A percentile compares a stretch with the other conserved stretches of the same genome.
Conservation (phyloP, 2,797 vertebrate species). For the Cynodonichthys magdalenae region DNA sequence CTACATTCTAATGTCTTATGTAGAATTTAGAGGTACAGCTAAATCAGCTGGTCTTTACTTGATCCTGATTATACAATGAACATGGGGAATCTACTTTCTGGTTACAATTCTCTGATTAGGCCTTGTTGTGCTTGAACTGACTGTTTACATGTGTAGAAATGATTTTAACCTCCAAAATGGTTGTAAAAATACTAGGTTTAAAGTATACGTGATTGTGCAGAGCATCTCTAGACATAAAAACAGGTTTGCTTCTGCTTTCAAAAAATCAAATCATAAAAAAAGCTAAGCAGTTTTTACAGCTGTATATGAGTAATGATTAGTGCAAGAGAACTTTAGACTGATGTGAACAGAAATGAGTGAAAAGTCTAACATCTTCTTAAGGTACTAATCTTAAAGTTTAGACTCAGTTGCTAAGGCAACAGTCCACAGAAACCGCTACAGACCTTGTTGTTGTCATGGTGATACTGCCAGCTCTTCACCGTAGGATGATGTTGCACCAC, state of each 20-base stretch:
- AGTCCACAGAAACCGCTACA: slow-evolving; percentile 40
- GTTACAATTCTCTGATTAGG: slow-evolving; percentile 6
- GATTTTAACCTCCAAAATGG: background rate
- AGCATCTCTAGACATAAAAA: background rate
- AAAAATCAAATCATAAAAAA: background rate
- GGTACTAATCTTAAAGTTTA: slow-evolving; percentile 36
- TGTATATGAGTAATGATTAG: background rate
- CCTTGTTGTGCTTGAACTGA: background rate
- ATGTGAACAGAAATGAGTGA: slow-evolving; percentile 1
- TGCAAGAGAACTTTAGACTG: background rate
- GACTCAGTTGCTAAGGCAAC: slow-evolving; percentile 65
- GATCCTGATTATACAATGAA: slow-evolving; percentile 45
- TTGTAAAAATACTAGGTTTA: background rate
- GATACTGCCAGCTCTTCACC: slow-evolving; percentile 30
- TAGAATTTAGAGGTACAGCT: slow-evolving; percentile 42
- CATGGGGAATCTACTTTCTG: slow-evolving; percentile 9
- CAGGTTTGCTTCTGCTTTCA: background rate
- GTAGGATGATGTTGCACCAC: slow-evolving; percentile 28
- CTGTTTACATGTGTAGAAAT: background rate
- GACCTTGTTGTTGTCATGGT: slow-evolving; percentile 64
- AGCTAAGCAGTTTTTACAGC: background rate
- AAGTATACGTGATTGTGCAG: background rate
- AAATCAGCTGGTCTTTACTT: slow-evolving; percentile 40
- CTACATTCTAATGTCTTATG: slow-evolving; percentile 48
- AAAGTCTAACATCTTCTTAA: slow-evolving; percentile 50